Percentiles rank a stretch among this genome's conserved stretches.
Conservation (phyloP, 2,888 invertebrate species). For the Megaustenia siamemsis region DNA sequence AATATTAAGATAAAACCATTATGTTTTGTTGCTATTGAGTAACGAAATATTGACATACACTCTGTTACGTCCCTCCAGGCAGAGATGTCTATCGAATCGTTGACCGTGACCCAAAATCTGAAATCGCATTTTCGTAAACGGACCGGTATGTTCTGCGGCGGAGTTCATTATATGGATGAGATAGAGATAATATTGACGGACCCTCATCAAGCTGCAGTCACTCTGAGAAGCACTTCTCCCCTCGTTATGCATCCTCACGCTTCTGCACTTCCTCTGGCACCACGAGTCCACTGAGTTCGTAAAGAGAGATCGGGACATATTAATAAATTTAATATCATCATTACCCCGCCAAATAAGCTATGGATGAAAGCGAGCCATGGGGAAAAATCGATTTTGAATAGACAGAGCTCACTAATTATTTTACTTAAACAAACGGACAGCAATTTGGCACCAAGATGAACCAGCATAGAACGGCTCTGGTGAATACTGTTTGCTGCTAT, state of each 20-base stretch:
- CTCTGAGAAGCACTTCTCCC: neutral
- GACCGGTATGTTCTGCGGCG: neutral
- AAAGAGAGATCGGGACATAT: conserved; percentile 22
- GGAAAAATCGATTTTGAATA: conserved; percentile 46
- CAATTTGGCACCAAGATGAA: conserved; percentile 44
- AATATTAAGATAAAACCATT: no score
- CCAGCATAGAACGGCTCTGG: conserved; percentile 10
- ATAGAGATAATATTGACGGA: conserved; percentile 26
- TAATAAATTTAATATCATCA: conserved; percentile 53
- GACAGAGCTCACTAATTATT: conserved; percentile 51
- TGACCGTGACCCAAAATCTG: neutral
- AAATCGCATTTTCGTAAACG: neutral
- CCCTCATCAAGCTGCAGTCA: neutral
- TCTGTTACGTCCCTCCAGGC: no score
- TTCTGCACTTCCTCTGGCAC: no score
- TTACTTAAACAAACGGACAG: conserved; percentile 53
- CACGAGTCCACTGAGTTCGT: neutral
- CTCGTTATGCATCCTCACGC: conserved; percentile 13
- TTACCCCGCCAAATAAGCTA: neutral
- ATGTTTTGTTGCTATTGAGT: no score
- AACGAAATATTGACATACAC: no score
- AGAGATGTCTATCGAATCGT: neutral
- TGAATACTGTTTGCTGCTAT: conserved; percentile 33
- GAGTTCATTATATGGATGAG: conserved; percentile 2
- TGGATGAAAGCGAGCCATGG: conserved; percentile 29